phyloP scores from a whole-genome alignment of 2,797 vertebrate species.

The Liasis olivaceus region DNA sequence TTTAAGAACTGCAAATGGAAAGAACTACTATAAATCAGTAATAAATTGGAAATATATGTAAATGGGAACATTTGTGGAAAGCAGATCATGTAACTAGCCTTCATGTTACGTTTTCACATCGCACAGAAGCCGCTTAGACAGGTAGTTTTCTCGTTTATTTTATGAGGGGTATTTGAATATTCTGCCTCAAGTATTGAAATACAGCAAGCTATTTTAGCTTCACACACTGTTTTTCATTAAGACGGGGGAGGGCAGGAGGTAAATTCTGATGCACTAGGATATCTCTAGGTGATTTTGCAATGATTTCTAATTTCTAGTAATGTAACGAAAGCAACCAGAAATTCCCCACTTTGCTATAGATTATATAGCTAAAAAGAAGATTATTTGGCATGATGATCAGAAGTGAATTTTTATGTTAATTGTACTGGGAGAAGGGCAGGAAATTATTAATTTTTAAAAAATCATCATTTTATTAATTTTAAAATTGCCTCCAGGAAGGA shows the following conservation, averaged over 20 bases:
- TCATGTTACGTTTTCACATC: neutral
- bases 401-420: neutral
- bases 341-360: neutral
- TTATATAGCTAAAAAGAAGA: neutral
- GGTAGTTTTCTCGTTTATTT: neutral
- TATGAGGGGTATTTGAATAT: neutral
- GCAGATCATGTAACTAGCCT: neutral
- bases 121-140: neutral
- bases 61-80: neutral
- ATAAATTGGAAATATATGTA: neutral
- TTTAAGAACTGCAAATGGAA: neutral
- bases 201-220: neutral
- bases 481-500: neutral
- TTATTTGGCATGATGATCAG: neutral
- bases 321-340: neutral
- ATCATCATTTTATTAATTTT: neutral
- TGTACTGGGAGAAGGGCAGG: neutral
- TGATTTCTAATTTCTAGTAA: neutral
- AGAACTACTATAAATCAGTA: neutral
- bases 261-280: neutral
- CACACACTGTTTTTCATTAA: neutral
- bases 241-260: neutral
- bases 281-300: neutral
- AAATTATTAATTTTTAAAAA: neutral
- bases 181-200: neutral